Evolutionary conservation across 2,797 vertebrate genomes (phyloP), one percentile per base, ranked within the genome.

Genomic region (Fistularia commersonii): DNA sequence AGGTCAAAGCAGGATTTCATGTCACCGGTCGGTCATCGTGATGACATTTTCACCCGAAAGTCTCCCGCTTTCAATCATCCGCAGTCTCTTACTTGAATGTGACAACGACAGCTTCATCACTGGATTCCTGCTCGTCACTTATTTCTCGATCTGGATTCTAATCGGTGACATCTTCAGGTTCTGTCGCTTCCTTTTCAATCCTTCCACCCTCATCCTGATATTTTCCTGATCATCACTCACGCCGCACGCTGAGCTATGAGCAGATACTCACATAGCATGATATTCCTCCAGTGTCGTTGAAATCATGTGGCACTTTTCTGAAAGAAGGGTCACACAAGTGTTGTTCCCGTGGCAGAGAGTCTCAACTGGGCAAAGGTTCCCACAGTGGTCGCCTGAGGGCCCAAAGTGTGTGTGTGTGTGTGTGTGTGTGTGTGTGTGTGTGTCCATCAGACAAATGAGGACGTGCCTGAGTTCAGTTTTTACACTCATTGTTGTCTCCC

Each of bases 1-100:
- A 43, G 45, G 45, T 76, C 45, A 51, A 65, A 72, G 11, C 44
- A 44, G 44, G 54, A 62, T 51, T 38, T 56, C 31, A 61, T 52
- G 54, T 46, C 51, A 45, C 57, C 12, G 23, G 40, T 41, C 32
- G 12, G 41, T 57, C 51, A 57, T 57, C 38, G 13, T 61, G 35
- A 63, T 51, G 6, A 59, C 13, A 40, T 50, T 53, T 39, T 34
- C 47, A 51, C 45, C 32, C 14, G 41, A 40, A 6, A 51, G n/a
- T n/a, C n/a, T 0, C 3, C 52, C 31, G 15, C 41, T 47, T 46
- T 50, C 1, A 15, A 33, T 13, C 36, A 47, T 55, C 59, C 10
- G 31, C 44, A 33, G 61, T 51, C 39, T 69, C 61, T 36, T 41
- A 66, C 41, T 3, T 35, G 40, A 61, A 66, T 51, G 54, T 32